These are phyloP conservation scores for Mesoligia furuncula DNA, from an alignment of 2,888 invertebrate species.

Conservation along the genomic window DNA sequence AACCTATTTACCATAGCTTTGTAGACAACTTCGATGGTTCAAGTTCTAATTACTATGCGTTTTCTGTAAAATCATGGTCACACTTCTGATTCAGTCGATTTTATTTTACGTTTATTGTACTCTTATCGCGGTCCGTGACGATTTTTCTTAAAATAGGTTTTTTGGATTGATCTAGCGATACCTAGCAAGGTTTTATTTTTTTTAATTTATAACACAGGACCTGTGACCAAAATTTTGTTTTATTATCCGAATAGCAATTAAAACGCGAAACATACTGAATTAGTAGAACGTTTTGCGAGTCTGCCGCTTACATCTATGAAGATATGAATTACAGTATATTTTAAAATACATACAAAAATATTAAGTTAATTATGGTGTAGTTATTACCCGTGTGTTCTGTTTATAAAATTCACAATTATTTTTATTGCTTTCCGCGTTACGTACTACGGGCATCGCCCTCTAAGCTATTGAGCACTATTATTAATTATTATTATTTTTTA, in stretches of 20 bases:
- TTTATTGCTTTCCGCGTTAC: constrained; percentile 87
- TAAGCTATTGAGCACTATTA: constrained; percentile 89
- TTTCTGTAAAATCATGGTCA: constrained; percentile 36
- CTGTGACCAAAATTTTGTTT: constrained; percentile 43
- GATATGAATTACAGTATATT: constrained; percentile 89
- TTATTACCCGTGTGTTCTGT: constrained; percentile 80
- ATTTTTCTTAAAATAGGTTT: constrained; percentile 50
- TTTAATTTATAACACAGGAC: constrained; percentile 37
- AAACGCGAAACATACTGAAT: constrained; percentile 66
- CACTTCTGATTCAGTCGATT: constrained; percentile 36
- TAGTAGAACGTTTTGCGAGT: constrained; percentile 86
- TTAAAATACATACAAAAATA: constrained; percentile 91
- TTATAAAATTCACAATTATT: constrained; percentile 83
- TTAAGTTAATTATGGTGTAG: constrained; percentile 79
- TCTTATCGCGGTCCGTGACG: constrained; percentile 18
- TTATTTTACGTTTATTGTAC: constrained; percentile 14
- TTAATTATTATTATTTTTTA: constrained; percentile 79
- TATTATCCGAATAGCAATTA: constrained; percentile 40
- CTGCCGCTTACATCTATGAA: constrained; percentile 87
- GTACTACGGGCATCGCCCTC: constrained; percentile 75
- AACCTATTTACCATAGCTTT: constrained; percentile 76
- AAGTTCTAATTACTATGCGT: constrained; percentile 67
- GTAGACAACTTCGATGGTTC: constrained; percentile 74
- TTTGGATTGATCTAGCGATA: constrained; percentile 59
- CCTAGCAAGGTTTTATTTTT: constrained; percentile 53